These are phyloP conservation scores for Drosophila recens DNA, from an alignment of 2,888 invertebrate genomes.

Conservation along the genomic window DNA sequence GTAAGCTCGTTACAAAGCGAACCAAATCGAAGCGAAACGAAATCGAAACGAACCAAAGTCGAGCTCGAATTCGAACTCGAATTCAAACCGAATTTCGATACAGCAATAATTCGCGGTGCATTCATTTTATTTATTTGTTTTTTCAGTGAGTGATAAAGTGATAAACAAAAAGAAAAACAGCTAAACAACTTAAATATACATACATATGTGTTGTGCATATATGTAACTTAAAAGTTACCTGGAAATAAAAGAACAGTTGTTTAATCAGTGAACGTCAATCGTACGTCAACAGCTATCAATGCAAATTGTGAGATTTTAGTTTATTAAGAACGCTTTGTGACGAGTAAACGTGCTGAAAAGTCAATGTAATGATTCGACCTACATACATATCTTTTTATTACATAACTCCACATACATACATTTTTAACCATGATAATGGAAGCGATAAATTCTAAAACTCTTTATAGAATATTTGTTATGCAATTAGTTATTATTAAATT, in stretches of 20 bases:
- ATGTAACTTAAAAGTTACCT: not conserved
- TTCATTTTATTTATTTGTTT: constrained; percentile 2
- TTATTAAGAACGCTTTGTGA: constrained; percentile 1
- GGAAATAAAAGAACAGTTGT: not conserved
- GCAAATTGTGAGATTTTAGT: constrained; percentile 3
- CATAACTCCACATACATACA: not conserved
- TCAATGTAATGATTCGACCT: not conserved
- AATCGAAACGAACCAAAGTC: constrained; percentile 10
- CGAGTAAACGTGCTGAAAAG: constrained; percentile 13
- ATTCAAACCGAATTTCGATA: not conserved
- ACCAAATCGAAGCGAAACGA: constrained; percentile 19
- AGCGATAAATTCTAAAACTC: not conserved
- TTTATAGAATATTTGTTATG: not conserved
- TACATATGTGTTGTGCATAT: not conserved
- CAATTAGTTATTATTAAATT: too few relatives aligned
- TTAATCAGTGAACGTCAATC: not conserved
- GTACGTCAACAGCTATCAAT: not conserved
- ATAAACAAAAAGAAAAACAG: constrained; percentile 5
- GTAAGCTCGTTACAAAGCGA: constrained; percentile 17
- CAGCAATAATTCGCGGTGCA: not conserved
- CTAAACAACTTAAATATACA: not conserved
- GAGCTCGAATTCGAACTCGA: not conserved
- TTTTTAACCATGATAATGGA: not conserved
- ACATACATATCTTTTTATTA: not conserved
- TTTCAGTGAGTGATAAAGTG: constrained; percentile 10